Evolutionary conservation across 2,888 invertebrate species (phyloP).

Genomic region (Helobdella robusta): DNA sequence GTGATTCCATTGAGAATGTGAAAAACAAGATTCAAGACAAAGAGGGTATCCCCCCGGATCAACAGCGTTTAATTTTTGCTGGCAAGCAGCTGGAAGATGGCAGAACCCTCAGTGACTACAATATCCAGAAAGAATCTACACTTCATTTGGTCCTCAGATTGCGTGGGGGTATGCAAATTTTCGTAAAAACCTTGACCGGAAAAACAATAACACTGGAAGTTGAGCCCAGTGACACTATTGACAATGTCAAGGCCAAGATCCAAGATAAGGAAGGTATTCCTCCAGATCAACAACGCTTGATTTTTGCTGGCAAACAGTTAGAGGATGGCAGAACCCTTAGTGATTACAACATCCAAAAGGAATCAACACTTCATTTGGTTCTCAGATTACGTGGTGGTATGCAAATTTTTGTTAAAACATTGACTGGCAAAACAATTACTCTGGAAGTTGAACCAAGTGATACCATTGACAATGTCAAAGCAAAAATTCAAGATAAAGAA

Average conservation of each 20-base stretch:
- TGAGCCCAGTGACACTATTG: slow-evolving; percentile 63
- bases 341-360: slow-evolving; percentile 90
- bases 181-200: slow-evolving; percentile 37
- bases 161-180: slow-evolving; percentile 61
- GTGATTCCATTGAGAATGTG: slow-evolving; percentile 87
- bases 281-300: slow-evolving; percentile 65
- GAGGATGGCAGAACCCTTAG: slow-evolving; percentile 82
- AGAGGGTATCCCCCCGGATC: slow-evolving; percentile 28
- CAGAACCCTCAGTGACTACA: slow-evolving; percentile 81
- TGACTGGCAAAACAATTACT: slow-evolving; percentile 40
- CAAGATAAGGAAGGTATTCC: slow-evolving; percentile 51
- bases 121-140: slow-evolving; percentile 90
- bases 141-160: slow-evolving; percentile 81
- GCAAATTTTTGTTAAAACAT: slow-evolving; percentile 49
- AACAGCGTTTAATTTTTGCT: slow-evolving; percentile 59
- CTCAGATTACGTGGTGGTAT: slow-evolving; percentile 78
- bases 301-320: slow-evolving; percentile 78
- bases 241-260: slow-evolving; percentile 70
- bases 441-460: slow-evolving; percentile 65
- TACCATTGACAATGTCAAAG: slow-evolving; percentile 86
- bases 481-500: slow-evolving; percentile 45
- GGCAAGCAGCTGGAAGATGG: slow-evolving; percentile 93
- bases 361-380: slow-evolving; percentile 83
- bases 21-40: slow-evolving; percentile 55
- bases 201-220: slow-evolving; percentile 50